Base-by-base conservation (phyloP, 2,797 vertebrate species). In the Brachymystax lenok region DNA sequence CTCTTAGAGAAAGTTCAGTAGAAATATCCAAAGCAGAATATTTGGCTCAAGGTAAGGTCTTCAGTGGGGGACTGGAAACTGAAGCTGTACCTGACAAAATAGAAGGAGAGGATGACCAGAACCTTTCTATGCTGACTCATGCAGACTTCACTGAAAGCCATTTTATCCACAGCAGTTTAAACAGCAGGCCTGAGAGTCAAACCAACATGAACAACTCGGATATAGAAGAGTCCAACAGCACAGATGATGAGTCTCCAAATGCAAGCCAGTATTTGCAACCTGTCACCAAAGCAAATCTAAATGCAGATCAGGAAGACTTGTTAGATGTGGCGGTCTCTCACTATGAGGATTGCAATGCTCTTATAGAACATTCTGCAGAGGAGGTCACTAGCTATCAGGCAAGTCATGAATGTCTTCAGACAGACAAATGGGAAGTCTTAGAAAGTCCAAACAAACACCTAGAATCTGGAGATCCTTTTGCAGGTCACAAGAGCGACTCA, bases 181-280 rank as follows among this genome's bases (percentile, higher is more conserved):
- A 78, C 61, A 82, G 68, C 63, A 73, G 72, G 28, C 50, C 76
- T 35, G 86, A 83, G 14, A 69, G 46, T 40, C 74, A 82, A 59
- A 35, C 68, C 33, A 83, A 83, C 73, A 64, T 74, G 16, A 59
- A 70, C 16, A 77, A 82, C n/a, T 82, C 74, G 13, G 81, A 86
- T 69, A 71, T 78, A 14, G 87, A 91, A 24, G 82, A 89, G 64
- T 68, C 69, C 50, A 66, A 77, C 33, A 85, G 72, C n/a, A 80
- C 76, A 73, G 85, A 87, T 16, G 89, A 92, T 17, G 87, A 90
- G 59, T 91, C 88, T 14, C 82, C 87, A 59, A 91, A 90, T 81
- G 79, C 74, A n/a, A 89, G 85, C 75, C 88, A 84, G 63, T 80
- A 66, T 61, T 81, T 79, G 75, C 81, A 85, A 74, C 40, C 67